A percentile compares a stretch with the other conserved stretches of the same genome.
phyloP scores from a whole-genome alignment of 2,113 vertebrate species.

The Odobenus rosmarus region DNA sequence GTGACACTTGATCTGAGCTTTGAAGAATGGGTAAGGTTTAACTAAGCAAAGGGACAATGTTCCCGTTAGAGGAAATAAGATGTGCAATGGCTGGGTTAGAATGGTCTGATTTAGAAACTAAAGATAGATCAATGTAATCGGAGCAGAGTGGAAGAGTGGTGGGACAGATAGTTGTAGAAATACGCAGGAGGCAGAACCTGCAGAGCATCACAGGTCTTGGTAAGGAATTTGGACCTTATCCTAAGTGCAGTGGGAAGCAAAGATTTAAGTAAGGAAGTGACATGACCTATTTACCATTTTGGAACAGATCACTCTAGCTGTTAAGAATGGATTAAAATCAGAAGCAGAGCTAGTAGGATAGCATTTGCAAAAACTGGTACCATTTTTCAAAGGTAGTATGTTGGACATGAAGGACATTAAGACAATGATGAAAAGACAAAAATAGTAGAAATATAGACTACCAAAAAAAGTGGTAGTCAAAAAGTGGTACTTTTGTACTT shows the following conservation, averaged over 20 bases:
- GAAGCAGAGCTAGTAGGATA: background rate
- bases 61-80: background rate
- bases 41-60: background rate
- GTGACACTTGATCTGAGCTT: background rate
- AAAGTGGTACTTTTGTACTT: background rate
- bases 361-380: background rate
- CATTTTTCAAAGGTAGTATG: constrained; percentile 29
- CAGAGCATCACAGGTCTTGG: background rate
- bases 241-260: constrained; percentile 5
- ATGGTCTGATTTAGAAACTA: background rate
- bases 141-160: background rate
- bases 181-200: background rate
- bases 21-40: background rate
- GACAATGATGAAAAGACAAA: constrained; percentile 35
- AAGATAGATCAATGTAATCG: background rate
- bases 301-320: background rate
- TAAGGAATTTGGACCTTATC: constrained; percentile 38
- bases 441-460: background rate
- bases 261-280: background rate
- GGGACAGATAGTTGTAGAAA: background rate
- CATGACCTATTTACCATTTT: background rate
- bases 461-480: background rate
- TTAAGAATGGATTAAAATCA: constrained; percentile 22
- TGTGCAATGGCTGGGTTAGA: background rate
- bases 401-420: background rate